phyloP scores from a whole-genome alignment of 1,140 invertebrate genomes.

The Mizuhopecten yessoensis region DNA sequence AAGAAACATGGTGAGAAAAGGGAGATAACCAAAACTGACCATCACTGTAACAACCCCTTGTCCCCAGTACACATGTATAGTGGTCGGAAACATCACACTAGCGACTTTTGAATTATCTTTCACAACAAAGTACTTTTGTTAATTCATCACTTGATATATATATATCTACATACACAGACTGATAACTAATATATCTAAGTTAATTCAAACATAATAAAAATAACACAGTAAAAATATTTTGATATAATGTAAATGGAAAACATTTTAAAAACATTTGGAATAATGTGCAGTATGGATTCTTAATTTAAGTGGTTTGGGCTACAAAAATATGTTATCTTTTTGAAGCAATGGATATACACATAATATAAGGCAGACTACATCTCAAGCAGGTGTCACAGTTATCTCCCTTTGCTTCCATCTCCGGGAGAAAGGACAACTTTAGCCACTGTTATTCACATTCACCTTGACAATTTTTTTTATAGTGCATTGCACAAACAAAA shows the following conservation, averaged over 20 bases:
- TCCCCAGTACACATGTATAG: too few relatives aligned
- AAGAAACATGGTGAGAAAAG: background rate
- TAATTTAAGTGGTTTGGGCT: slow-evolving; percentile 19
- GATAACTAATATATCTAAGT: background rate
- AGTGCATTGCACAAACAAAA: background rate
- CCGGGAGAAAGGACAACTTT: background rate
- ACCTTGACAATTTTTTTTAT: background rate
- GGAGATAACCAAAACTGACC: background rate
- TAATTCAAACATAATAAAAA: background rate
- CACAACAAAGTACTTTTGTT: background rate
- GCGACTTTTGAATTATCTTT: slow-evolving; percentile 15
- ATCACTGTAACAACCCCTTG: too few relatives aligned
- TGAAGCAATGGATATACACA: slow-evolving; percentile 8
- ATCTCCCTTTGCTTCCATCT: background rate
- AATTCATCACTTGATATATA: background rate
- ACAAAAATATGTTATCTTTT: slow-evolving; percentile 6
- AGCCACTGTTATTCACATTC: background rate
- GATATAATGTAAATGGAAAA: background rate
- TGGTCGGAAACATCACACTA: background rate
- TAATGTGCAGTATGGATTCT: slow-evolving; percentile 27
- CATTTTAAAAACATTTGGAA: background rate
- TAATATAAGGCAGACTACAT: slow-evolving; percentile 11
- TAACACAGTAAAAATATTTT: slow-evolving; percentile 27
- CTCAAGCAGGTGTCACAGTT: background rate
- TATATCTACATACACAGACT: too few relatives aligned